These are phyloP conservation scores for Limanda limanda DNA, from an alignment of 2,113 vertebrate species.

Conservation along the genomic window DNA sequence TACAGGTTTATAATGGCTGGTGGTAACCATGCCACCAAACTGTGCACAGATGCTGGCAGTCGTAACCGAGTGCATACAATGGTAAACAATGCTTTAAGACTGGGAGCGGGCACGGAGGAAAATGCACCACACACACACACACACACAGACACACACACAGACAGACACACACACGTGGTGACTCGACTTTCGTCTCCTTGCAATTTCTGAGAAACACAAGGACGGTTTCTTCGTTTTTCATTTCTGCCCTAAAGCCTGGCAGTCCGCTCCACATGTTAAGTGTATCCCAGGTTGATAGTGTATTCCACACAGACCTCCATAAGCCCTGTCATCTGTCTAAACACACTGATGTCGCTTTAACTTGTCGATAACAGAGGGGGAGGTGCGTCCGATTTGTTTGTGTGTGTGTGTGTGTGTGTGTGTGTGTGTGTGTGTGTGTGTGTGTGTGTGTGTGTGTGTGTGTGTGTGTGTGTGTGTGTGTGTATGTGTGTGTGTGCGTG, in stretches of 20 bases:
- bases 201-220: conserved; percentile 24
- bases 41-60: conserved; percentile 85
- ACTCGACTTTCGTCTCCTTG: background rate
- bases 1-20: conserved; percentile 78
- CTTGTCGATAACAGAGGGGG: conserved; percentile 77
- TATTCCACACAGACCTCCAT: conserved; percentile 75
- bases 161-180: background rate
- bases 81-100: conserved; percentile 72
- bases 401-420: conserved; percentile 38
- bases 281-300: conserved; percentile 60
- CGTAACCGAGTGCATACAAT: conserved; percentile 62
- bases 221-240: conserved; percentile 26
- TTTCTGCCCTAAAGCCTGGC: conserved; percentile 35
- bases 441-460: conserved; percentile 3
- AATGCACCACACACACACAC: background rate
- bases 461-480: conserved; percentile 30
- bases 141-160: background rate
- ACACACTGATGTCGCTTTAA: conserved; percentile 80
- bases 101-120: conserved; percentile 16
- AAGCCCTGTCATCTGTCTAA: conserved; percentile 80
- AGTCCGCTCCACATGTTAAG: conserved; percentile 45
- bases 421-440: conserved; percentile 13
- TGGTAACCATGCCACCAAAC: conserved; percentile 79
- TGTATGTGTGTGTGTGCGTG: conserved; percentile 11
- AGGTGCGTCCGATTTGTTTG: conserved; percentile 38